Evolutionary conservation across 1,140 invertebrate species (phyloP), one percentile per base, ranked within the genome.

Genomic region (Riptortus pedestris): DNA sequence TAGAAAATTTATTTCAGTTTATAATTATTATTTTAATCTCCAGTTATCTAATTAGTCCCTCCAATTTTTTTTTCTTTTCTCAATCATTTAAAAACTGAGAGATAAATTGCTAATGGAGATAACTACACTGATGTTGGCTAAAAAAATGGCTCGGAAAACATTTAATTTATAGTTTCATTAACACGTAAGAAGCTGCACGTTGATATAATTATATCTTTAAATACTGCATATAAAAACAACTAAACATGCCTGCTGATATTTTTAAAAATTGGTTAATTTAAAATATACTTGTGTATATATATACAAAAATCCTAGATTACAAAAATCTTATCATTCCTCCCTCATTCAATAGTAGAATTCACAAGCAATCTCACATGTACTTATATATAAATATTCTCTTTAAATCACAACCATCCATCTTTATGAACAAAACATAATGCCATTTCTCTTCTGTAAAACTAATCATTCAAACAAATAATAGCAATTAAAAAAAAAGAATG

Each of bases 261-360:
- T 55, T 55, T 55, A 55, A 55, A 55, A 55, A 55, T 24, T 55
- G 51, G 14, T 24, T 24, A 55, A 55, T 55, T 26, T 27, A 55
- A 55, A 55, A 55, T 55, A 55, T 55, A 55, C 5, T 38, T 38
- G 31, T 38, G 14, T 38, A 38, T 16, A 24, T 55, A 55, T 55
- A 55, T 55, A 55, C 51, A 55, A 55, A 55, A 55, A 55, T 55
- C 26, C 51, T 55, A 55, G 51, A 55, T 24, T 55, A 55, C 51
- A 55, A 55, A 55, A 55, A 24, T 55, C 26, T 16, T 55, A 24
- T 24, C 51, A 55, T 24, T 24, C 24, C 26, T 24, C 20, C 24
- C 51, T 16, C 51, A 27, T 24, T 55, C 51, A 55, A 24, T 24
- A 24, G 51, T 27, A 24, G 20, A 55, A 55, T 24, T 7, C 31